Evolutionary conservation across 30 jellyfish, hydroid and myxozoan genomes (phyloP).

Genomic region (Pseudorhiza aurosa): DNA sequence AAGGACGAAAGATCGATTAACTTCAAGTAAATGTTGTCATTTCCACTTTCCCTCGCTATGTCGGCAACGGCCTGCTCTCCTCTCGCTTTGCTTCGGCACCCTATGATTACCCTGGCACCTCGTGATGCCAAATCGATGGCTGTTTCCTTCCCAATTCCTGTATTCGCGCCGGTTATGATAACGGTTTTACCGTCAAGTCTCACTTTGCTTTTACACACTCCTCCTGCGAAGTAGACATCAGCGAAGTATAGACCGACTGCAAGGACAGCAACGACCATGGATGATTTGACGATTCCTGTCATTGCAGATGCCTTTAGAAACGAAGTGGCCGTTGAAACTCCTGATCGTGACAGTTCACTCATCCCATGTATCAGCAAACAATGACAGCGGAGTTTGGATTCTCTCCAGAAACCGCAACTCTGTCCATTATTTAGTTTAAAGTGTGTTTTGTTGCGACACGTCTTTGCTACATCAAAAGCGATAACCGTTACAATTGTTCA

Average conservation of each 20-base stretch:
- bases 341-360: no score
- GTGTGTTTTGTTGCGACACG: no score
- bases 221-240: slow-evolving; percentile 60
- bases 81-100: slow-evolving; percentile 75
- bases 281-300: neutral
- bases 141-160: slow-evolving; percentile 94
- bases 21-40: slow-evolving; percentile 54
- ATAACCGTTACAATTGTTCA: no score
- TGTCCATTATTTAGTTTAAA: no score
- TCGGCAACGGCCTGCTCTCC: slow-evolving; percentile 82
- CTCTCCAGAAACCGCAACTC: no score
- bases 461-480: no score
- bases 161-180: slow-evolving; percentile 91
- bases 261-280: slow-evolving; percentile 4
- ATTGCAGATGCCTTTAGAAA: no score
- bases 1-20: slow-evolving; percentile 85
- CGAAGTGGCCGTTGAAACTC: no score
- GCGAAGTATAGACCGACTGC: slow-evolving; percentile 24
- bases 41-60: slow-evolving; percentile 63
- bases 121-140: slow-evolving; percentile 93
- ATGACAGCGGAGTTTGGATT: no score
- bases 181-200: slow-evolving; percentile 92
- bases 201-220: slow-evolving; percentile 77
- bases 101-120: slow-evolving; percentile 93
- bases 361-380: no score